Base-by-base conservation (phyloP, 2,888 invertebrate species). In the Gymnocheta viridis region DNA sequence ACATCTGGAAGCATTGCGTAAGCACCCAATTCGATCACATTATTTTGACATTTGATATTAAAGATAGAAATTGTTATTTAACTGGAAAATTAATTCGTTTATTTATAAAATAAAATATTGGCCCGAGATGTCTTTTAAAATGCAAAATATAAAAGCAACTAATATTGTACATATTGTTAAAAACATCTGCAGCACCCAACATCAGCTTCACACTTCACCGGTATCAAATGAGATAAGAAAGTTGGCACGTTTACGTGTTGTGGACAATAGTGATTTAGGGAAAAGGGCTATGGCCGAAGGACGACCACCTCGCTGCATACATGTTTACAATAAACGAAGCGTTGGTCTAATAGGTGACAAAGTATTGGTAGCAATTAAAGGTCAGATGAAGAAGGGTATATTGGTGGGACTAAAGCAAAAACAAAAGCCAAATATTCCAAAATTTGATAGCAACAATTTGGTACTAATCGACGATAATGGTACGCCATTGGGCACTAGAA, bases 251-350 rank as follows among this genome's bases (percentile, higher is more conserved):
- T 92, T 99, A 17, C 93, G 98, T 88, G 98, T 99, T 6, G 99
- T 99, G 2, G 99, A 99, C 92, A 99, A 99, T 92, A 98, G 98
- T 74, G 96, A 96, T 87, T 95, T 99, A 82, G 99, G 99, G 41
- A 98, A 97, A 91, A 94, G 96, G 90, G 98, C 99, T 1, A 98
- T 98, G 96, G 94, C 96, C 2, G 97, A 98, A 90, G 99, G 99
- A 60, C 97, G 96, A 92, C 98, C 98, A 12, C 98, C 99, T 0
- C 96, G 95, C 91, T 95, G 96, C 88, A 99, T 99, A 89, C 98
- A 99, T 90, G 95, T 99, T 78, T 99, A 98, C 89, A 98, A 97
- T 91, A 97, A 96, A 93, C 93, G 93, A 89, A 93, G 93, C 84
- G 92, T 94, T 1, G 94, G 94, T 0, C 91, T 89, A 49, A 92